Evolutionary conservation across 92 coral and sea anemone species (phyloP).

Genomic region (Porites rus): DNA sequence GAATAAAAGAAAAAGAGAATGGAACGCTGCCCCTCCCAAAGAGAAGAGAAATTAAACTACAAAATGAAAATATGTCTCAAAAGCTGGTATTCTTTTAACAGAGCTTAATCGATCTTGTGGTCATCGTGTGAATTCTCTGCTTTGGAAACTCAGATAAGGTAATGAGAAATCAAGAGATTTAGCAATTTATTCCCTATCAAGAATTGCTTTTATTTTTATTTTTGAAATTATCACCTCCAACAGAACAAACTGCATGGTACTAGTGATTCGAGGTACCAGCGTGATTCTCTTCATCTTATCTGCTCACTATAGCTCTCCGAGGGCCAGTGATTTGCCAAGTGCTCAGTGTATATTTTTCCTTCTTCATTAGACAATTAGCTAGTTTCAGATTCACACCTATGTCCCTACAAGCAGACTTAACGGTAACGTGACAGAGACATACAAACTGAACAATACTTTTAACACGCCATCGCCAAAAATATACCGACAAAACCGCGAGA

Average conservation of each 20-base stretch:
- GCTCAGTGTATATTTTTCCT: not conserved
- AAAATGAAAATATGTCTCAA: not conserved
- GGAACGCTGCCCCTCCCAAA: constrained; percentile 32
- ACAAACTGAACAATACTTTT: not conserved
- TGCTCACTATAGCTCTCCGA: not conserved
- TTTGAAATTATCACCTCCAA: not conserved
- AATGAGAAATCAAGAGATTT: too few species aligned
- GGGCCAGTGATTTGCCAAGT: too few species aligned
- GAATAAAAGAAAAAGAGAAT: constrained; percentile 5
- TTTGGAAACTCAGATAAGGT: too few species aligned
- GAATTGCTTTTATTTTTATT: not conserved
- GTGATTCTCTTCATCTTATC: not conserved
- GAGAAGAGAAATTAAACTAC: not conserved
- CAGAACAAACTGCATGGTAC: not conserved
- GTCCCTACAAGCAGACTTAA: not conserved
- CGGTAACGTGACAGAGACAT: not conserved
- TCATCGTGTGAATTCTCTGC: too few species aligned
- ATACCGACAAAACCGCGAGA: not conserved
- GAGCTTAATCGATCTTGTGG: not conserved
- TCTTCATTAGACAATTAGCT: not conserved
- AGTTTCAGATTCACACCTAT: not conserved
- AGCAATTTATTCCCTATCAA: too few species aligned
- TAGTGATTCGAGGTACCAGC: not conserved
- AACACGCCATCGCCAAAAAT: too few species aligned
- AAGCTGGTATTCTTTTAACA: not conserved